A percentile compares a stretch with the other conserved stretches of the same genome.
Conservation (phyloP, 2,113 vertebrate species). For the Felis catus region F.catus_Fca126_mat1.0 CM031416.1:74592001-74592500, state of each 20-base stretch:
- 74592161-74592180: not conserved
- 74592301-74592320: not conserved
- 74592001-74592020: not conserved
- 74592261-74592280: not conserved
- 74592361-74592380: not conserved
- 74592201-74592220: not conserved
- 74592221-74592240: not conserved
- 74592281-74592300: not conserved
- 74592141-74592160: not conserved
- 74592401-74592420: not conserved
- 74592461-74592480: not conserved
- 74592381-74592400: not conserved
- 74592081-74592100: not conserved
- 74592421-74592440: not conserved
- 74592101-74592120: not conserved
- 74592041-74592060: not conserved
- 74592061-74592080: not conserved
- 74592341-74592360: not conserved
- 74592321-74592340: not conserved
- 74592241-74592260: not conserved
- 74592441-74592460: not conserved
- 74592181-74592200: not conserved
- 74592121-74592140: not conserved
- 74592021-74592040: not conserved
- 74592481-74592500: not conserved